These are phyloP conservation scores for Ectropis grisescens DNA, from an alignment of 1,140 invertebrate genomes.

Conservation along the genomic window DNA sequence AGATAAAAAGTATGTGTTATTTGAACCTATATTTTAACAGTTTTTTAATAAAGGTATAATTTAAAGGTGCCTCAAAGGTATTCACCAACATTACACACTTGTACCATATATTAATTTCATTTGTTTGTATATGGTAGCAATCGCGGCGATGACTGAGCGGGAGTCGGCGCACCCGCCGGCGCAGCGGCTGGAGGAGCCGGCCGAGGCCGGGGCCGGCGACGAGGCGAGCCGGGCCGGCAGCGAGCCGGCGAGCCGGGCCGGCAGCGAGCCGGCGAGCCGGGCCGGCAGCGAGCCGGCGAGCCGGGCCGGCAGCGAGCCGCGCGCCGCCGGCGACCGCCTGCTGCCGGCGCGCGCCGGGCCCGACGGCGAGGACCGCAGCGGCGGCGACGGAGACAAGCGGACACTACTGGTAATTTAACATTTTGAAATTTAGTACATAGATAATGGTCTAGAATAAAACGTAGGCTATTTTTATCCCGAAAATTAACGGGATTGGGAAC, in stretches of 20 bases:
- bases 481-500: no score
- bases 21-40: no score
- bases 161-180: constrained; percentile 85
- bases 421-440: no score
- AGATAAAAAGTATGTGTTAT: no score
- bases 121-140: no score
- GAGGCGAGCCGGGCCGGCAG: constrained; percentile 4
- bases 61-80: no score
- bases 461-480: no score
- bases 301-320: constrained; percentile 1
- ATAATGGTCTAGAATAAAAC: no score
- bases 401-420: no score
- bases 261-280: constrained; percentile 1
- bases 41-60: no score
- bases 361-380: constrained; percentile 25
- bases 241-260: constrained; percentile 2
- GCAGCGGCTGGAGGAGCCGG: constrained; percentile 12
- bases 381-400: constrained; percentile 9
- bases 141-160: constrained; percentile 95
- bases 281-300: constrained; percentile 2
- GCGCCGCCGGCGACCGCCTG: constrained; percentile 28
- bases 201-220: constrained; percentile 19
- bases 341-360: constrained; percentile 34
- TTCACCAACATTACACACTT: no score
- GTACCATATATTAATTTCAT: no score